phyloP scores from a whole-genome alignment of 2,113 vertebrate genomes.

The Pteropus alecto region DNA sequence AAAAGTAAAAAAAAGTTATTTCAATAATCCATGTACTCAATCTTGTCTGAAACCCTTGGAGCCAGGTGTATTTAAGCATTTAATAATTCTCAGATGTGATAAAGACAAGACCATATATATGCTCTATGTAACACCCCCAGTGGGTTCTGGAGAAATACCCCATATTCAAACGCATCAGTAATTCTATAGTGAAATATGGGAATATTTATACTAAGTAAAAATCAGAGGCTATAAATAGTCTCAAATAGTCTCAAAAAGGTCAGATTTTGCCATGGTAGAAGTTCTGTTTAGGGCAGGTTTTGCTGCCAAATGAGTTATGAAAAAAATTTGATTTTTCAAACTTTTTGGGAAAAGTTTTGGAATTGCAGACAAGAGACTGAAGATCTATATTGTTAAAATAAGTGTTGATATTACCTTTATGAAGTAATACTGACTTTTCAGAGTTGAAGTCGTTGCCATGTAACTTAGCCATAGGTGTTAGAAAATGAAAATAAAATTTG shows the following conservation, averaged over 20 bases:
- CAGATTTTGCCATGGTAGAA: not conserved
- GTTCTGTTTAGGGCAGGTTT: not conserved
- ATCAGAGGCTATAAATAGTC: not conserved
- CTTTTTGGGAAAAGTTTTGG: not conserved
- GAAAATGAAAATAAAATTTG: conserved; percentile 18
- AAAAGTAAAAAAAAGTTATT: not conserved
- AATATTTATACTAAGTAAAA: not conserved
- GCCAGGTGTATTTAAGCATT: not conserved
- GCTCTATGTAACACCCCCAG: not conserved
- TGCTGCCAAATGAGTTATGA: not conserved
- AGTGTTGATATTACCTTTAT: not conserved
- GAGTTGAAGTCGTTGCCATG: not conserved
- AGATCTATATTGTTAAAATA: not conserved
- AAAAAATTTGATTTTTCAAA: not conserved
- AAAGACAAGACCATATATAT: not conserved
- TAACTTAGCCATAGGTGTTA: not conserved
- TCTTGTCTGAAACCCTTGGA: not conserved
- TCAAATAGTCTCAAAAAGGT: not conserved
- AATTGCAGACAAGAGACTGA: not conserved
- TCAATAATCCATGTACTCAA: not conserved
- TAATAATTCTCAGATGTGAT: not conserved
- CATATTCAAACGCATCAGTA: not conserved
- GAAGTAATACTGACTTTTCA: not conserved
- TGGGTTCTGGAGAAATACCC: not conserved
- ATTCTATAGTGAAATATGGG: not conserved